phyloP scores from a whole-genome alignment of 2,888 invertebrate species.

The Mylabris sibirica region DNA sequence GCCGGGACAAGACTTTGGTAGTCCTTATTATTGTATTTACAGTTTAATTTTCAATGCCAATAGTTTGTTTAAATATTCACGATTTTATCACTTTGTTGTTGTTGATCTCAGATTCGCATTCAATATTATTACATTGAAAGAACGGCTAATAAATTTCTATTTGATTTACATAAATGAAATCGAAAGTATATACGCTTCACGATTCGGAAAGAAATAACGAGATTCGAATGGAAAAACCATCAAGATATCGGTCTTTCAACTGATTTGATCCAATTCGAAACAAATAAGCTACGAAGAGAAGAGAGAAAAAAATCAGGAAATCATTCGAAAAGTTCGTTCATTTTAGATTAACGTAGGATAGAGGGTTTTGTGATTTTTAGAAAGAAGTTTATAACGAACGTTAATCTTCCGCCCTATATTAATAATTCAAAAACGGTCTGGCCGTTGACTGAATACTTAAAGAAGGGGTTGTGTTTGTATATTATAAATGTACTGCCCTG shows the following conservation, averaged over 20 bases:
- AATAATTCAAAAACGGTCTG: constrained; percentile 39
- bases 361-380: neutral
- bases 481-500: constrained; percentile 55
- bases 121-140: constrained; percentile 12
- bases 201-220: constrained; percentile 18
- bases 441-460: constrained; percentile 42
- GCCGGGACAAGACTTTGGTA: constrained; percentile 57
- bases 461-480: constrained; percentile 52
- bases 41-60: constrained; percentile 50
- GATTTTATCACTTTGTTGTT: constrained; percentile 40
- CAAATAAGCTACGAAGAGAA: neutral
- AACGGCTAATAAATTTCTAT: neutral
- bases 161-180: constrained; percentile 8
- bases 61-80: constrained; percentile 52
- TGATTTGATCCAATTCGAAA: neutral
- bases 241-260: neutral
- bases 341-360: neutral
- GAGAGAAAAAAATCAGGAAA: neutral
- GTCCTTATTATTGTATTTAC: constrained; percentile 51
- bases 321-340: no score
- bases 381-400: constrained; percentile 24
- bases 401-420: constrained; percentile 38
- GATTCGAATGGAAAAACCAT: neutral
- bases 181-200: constrained; percentile 8
- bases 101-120: constrained; percentile 21